phyloP scores from a whole-genome alignment of 1,140 invertebrate genomes.

The Euwallacea similis region DNA sequence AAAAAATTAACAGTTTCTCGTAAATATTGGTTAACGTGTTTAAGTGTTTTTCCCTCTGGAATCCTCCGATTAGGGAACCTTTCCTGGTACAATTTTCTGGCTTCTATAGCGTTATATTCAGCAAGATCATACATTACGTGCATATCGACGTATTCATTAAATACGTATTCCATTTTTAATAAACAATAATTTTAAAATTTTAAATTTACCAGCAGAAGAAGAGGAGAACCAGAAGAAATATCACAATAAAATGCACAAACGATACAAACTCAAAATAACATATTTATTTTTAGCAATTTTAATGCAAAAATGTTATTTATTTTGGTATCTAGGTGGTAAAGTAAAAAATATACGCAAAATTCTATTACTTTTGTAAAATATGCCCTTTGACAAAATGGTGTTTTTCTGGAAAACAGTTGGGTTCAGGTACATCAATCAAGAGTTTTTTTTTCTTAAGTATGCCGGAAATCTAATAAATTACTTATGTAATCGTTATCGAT shows the following conservation, averaged over 20 bases:
- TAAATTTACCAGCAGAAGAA: background rate
- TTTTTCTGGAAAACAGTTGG: background rate
- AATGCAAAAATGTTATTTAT: too few relatives aligned
- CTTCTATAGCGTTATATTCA: background rate
- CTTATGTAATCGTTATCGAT: too few relatives aligned
- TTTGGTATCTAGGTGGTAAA: background rate
- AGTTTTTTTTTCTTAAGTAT: background rate
- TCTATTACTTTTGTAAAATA: too few relatives aligned
- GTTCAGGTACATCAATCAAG: background rate
- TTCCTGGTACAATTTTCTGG: background rate
- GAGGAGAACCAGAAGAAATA: background rate
- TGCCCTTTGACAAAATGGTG: too few relatives aligned
- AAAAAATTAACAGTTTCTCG: background rate
- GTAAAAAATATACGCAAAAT: background rate
- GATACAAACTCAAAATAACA: background rate
- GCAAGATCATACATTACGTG: background rate
- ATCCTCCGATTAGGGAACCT: background rate
- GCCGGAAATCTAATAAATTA: background rate
- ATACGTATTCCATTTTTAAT: background rate
- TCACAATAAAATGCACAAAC: background rate
- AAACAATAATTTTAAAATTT: background rate
- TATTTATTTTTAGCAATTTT: too few relatives aligned
- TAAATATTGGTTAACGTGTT: background rate
- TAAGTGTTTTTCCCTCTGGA: background rate
- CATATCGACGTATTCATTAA: constrained; percentile 2